Percentiles rank a stretch among this genome's conserved stretches.
Conservation (phyloP, 2,113 vertebrate species). For the Mirza zaza region DNA sequence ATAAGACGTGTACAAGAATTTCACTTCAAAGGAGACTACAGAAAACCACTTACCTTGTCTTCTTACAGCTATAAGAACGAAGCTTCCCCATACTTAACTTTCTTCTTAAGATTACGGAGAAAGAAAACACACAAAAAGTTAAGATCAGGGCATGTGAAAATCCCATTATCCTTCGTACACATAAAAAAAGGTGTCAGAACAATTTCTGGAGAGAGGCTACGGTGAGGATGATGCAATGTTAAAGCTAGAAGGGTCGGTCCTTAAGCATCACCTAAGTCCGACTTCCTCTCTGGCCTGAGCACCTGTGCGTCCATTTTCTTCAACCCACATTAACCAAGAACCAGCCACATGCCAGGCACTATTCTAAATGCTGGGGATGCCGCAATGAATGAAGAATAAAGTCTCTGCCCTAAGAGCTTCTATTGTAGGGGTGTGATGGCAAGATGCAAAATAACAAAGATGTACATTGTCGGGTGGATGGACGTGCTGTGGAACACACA, state of each 20-base stretch:
- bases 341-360: accelerated
- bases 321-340: not conserved
- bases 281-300: not conserved
- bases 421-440: accelerated
- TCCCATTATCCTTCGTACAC: not conserved
- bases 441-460: not conserved
- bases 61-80: not conserved
- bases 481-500: accelerated
- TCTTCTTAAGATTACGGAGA: not conserved
- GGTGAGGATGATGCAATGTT: accelerated
- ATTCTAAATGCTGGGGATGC: not conserved
- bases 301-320: not conserved
- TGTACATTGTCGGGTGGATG: accelerated
- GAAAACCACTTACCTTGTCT: not conserved
- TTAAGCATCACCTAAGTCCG: accelerated
- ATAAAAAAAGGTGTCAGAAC: not conserved
- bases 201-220: not conserved
- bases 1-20: not conserved
- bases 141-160: not conserved
- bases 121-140: not conserved
- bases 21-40: conserved; percentile 46
- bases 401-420: not conserved
- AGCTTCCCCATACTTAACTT: not conserved
- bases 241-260: too few species aligned
- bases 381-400: not conserved